These are phyloP conservation scores for Limenitis camilla DNA, from an alignment of 2,888 invertebrate genomes.

Conservation along the genomic window DNA sequence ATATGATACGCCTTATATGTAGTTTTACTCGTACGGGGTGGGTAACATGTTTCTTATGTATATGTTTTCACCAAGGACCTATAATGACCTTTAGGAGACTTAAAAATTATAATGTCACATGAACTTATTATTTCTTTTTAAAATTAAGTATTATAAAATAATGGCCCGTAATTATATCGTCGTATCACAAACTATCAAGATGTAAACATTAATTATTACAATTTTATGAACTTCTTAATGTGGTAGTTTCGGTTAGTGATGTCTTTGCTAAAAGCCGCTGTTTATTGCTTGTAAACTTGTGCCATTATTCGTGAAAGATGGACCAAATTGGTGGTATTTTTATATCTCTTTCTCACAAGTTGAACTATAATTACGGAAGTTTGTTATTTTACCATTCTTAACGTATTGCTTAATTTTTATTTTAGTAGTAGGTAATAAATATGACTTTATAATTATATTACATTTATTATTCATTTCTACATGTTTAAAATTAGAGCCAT, in stretches of 20 bases:
- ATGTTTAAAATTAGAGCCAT: too few species aligned
- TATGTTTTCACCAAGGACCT: too few species aligned
- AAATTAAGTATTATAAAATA: not conserved
- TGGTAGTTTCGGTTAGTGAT: slow-evolving; percentile 8
- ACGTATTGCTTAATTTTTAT: not conserved
- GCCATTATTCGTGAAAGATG: slow-evolving; percentile 14
- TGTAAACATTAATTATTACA: slow-evolving; percentile 9
- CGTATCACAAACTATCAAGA: not conserved
- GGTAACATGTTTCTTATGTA: too few species aligned
- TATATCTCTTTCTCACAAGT: slow-evolving; percentile 9
- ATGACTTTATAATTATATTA: too few species aligned
- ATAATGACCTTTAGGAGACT: too few species aligned
- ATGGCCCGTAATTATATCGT: too few species aligned
- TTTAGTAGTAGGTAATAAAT: too few species aligned
- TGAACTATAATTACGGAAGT: not conserved
- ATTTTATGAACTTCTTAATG: slow-evolving; percentile 15
- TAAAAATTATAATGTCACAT: too few species aligned
- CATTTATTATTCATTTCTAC: too few species aligned
- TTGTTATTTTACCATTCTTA: not conserved
- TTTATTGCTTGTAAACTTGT: slow-evolving; percentile 15
- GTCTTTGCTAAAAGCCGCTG: slow-evolving; percentile 9
- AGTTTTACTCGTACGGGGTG: too few species aligned
- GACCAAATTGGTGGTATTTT: slow-evolving; percentile 9
- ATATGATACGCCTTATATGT: too few species aligned
- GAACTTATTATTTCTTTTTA: too few species aligned